Evolutionary conservation across 2,797 vertebrate genomes (phyloP).

Genomic region (Catamblyrhynchus diadema): DNA sequence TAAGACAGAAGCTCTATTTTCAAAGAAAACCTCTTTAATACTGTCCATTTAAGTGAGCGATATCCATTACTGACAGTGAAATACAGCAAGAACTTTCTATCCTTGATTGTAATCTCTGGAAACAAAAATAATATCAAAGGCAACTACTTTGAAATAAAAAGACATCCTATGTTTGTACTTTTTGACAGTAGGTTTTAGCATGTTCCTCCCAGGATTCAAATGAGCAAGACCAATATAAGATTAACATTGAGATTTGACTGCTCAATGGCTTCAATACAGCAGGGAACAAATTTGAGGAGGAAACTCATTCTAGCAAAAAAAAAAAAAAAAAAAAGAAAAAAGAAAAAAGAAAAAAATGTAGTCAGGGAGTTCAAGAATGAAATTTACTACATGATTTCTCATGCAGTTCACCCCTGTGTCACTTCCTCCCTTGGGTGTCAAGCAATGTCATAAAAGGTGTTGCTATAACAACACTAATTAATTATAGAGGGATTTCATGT

Average conservation of each 20-base stretch:
- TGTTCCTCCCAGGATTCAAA: background rate
- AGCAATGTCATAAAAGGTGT: slow-evolving; percentile 49
- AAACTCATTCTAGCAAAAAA: background rate
- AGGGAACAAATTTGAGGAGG: background rate
- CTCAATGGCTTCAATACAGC: background rate
- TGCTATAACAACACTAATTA: slow-evolving; percentile 72
- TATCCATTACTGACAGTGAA: background rate
- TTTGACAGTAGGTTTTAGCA: background rate
- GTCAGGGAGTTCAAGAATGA: background rate
- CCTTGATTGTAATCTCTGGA: background rate
- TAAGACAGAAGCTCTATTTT: background rate
- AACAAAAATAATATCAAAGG: background rate
- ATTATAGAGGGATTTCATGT: slow-evolving; percentile 62
- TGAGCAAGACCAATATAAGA: background rate
- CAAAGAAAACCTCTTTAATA: background rate
- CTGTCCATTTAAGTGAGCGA: background rate
- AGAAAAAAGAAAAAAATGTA: too few relatives aligned
- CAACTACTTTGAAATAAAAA: background rate
- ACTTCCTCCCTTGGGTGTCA: slow-evolving; percentile 19
- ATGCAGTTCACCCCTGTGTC: background rate
- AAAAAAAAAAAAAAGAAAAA: too few relatives aligned
- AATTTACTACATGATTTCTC: slow-evolving; percentile 34
- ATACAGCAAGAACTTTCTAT: background rate
- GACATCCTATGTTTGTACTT: background rate
- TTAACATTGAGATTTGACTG: slow-evolving; percentile 20